Conservation (phyloP, 2,113 vertebrate genomes). For the Paedocypris sp. region DNA sequence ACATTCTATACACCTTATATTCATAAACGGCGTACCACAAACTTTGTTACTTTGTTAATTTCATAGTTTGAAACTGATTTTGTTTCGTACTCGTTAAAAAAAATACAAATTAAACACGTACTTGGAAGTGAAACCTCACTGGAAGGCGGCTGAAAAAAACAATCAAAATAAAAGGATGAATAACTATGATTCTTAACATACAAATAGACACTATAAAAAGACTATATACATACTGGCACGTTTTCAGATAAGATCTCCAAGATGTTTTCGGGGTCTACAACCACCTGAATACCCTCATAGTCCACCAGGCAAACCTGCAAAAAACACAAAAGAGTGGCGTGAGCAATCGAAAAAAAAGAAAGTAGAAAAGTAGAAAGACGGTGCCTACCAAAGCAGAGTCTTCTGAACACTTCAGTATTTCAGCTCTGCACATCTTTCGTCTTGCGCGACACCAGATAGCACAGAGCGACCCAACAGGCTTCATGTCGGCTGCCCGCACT, state of each 20-base stretch:
- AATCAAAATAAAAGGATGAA: no score
- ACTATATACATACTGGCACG: not conserved
- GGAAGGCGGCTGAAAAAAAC: not conserved
- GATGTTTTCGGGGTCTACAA: constrained; percentile 36
- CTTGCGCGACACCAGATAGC: constrained; percentile 57
- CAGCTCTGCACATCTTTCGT: constrained; percentile 57
- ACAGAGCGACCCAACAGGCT: constrained; percentile 59
- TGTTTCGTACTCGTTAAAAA: no score
- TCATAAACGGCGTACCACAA: no score
- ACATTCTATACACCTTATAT: no score
- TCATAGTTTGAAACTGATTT: no score
- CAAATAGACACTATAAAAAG: not conserved
- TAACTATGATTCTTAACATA: not conserved
- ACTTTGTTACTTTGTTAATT: no score
- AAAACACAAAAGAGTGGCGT: not conserved
- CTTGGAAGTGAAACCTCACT: not conserved
- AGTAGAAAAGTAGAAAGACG: not conserved
- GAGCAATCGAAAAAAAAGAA: not conserved
- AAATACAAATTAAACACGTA: not conserved
- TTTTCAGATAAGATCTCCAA: constrained; percentile 28
- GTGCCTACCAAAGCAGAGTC: constrained; percentile 56
- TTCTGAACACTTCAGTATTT: constrained; percentile 58
- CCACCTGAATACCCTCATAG: constrained; percentile 29
- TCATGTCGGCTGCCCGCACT: constrained; percentile 40
- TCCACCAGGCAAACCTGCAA: constrained; percentile 39